phyloP scores from a whole-genome alignment of 2,888 invertebrate species.

The Synergus itoensis region DNA sequence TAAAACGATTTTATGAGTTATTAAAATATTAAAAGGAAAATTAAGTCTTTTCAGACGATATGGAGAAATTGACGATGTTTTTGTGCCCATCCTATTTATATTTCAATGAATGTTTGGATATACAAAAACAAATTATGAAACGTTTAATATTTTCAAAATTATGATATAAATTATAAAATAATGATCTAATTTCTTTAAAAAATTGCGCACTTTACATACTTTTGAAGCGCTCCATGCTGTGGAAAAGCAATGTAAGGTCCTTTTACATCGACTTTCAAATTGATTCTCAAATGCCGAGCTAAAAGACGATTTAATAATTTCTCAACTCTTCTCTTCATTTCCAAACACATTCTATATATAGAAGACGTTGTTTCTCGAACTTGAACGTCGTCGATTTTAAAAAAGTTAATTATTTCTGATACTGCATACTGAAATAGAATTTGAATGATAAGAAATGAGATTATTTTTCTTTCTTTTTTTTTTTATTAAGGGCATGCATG shows the following conservation, averaged over 20 bases:
- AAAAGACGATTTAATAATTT: constrained; percentile 79
- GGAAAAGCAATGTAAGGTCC: constrained; percentile 88
- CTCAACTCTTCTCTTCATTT: constrained; percentile 73
- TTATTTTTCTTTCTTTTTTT: not conserved
- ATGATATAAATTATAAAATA: not conserved
- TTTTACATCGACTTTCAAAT: constrained; percentile 86
- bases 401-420: constrained; percentile 85
- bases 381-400: constrained; percentile 81
- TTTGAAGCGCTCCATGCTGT: constrained; percentile 85
- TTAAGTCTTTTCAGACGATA: too few relatives aligned
- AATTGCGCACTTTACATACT: constrained; percentile 77
- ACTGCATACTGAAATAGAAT: constrained; percentile 82
- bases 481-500: too few relatives aligned
- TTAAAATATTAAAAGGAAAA: too few relatives aligned
- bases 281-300: constrained; percentile 81
- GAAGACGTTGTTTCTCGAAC: constrained; percentile 76
- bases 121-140: too few relatives aligned
- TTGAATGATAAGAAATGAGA: not conserved
- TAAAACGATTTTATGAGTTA: too few relatives aligned
- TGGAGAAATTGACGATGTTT: too few relatives aligned
- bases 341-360: constrained; percentile 62
- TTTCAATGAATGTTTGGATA: too few relatives aligned
- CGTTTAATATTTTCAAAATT: too few relatives aligned
- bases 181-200: not conserved
- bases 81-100: too few relatives aligned